Evolutionary conservation across 2,797 vertebrate species (phyloP).

Genomic region (Cryptoblepharus egeriae): DNA sequence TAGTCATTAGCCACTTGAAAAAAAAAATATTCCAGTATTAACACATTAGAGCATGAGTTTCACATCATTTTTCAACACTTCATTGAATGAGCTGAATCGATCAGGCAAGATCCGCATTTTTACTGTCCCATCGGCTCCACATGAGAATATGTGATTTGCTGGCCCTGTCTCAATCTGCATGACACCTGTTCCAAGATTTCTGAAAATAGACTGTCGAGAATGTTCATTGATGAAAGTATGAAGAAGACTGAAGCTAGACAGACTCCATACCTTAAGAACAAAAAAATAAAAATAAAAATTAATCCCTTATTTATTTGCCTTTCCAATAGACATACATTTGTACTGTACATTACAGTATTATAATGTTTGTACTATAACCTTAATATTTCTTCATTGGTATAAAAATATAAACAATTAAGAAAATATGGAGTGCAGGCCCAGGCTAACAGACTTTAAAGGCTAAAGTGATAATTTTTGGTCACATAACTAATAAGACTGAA

Average conservation of each 20-base stretch:
- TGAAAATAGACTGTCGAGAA: conserved; percentile 95
- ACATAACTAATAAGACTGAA: too few relatives aligned
- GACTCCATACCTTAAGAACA: conserved; percentile 92
- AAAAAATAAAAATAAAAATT: conserved; percentile 48
- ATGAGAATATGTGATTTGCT: conserved; percentile 94
- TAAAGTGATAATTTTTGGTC: too few relatives aligned
- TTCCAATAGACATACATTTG: neutral
- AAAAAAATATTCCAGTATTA: conserved; percentile 46
- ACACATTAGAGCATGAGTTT: conserved; percentile 87
- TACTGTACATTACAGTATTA: too few relatives aligned
- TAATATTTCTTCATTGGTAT: neutral
- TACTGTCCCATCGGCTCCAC: conserved; percentile 97
- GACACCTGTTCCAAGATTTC: conserved; percentile 97
- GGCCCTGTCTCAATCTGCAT: conserved; percentile 97
- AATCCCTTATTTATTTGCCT: neutral
- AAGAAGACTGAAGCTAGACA: conserved; percentile 85
- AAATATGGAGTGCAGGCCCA: neutral
- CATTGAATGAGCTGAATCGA: conserved; percentile 81
- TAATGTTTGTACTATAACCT: neutral
- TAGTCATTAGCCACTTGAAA: conserved; percentile 61
- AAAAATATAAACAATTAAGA: neutral
- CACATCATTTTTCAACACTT: conserved; percentile 86
- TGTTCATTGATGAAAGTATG: conserved; percentile 93
- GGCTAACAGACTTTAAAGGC: too few relatives aligned
- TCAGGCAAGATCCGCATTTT: conserved; percentile 95